Conservation (phyloP, 2,888 invertebrate genomes). For the Tipula unca region DNA sequence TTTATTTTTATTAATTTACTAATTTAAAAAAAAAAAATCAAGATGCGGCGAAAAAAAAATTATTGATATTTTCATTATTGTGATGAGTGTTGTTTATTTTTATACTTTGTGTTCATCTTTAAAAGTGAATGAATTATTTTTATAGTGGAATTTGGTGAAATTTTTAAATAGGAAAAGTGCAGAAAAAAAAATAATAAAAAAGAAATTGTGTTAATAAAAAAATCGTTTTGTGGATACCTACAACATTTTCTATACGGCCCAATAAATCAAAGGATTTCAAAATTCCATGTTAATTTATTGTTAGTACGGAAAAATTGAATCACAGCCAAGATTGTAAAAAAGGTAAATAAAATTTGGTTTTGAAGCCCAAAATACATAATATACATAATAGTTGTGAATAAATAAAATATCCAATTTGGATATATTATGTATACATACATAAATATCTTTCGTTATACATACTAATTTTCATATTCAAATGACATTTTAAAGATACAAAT, state of each 20-base stretch:
- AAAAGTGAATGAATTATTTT: neutral
- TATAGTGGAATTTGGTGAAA: neutral
- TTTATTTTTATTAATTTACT: neutral
- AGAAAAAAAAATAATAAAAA: neutral
- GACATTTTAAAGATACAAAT: neutral
- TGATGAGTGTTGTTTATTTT: neutral
- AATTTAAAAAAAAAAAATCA: neutral
- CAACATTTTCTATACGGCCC: neutral
- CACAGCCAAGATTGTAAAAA: neutral
- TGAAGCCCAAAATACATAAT: neutral
- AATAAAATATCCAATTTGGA: neutral
- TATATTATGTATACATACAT: neutral
- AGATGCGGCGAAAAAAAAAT: neutral
- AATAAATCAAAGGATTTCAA: neutral
- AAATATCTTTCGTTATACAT: neutral
- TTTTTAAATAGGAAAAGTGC: neutral
- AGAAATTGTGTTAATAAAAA: neutral
- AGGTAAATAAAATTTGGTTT: neutral
- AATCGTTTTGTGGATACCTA: neutral
- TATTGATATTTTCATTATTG: neutral
- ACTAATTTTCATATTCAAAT: neutral
- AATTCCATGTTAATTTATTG: neutral
- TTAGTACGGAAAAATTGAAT: neutral
- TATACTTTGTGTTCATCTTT: neutral
- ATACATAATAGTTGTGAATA: neutral